Evolutionary conservation across 1,140 invertebrate genomes (phyloP).

Genomic region (Rhysida immarginata): DNA sequence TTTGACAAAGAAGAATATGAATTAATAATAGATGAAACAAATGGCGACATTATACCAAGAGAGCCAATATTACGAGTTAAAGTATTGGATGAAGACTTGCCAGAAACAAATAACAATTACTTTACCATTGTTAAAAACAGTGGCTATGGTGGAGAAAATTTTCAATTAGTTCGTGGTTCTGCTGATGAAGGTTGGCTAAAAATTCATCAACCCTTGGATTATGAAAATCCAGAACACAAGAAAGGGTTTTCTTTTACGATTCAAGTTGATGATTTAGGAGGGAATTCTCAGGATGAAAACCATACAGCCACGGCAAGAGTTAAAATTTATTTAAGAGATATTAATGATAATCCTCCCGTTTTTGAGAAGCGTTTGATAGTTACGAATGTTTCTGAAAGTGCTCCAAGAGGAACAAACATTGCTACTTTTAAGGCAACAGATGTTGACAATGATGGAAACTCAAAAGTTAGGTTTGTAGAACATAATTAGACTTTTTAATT

Average conservation of each 20-base stretch:
- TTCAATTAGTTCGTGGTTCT: neutral
- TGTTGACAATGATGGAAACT: conserved; percentile 26
- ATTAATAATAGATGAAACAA: conserved; percentile 27
- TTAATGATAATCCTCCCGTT: conserved; percentile 79
- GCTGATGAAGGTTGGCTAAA: neutral
- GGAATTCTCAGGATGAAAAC: conserved; percentile 13
- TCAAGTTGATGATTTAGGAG: conserved; percentile 30
- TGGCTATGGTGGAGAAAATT: conserved; percentile 6
- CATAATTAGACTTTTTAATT: too few species aligned
- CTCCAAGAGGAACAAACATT: conserved; percentile 22
- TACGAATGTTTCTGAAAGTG: conserved; percentile 23
- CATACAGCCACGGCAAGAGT: conserved; percentile 38
- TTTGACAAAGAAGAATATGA: conserved; percentile 29
- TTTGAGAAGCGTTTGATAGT: conserved; percentile 39
- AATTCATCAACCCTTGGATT: conserved; percentile 25
- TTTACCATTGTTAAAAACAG: conserved; percentile 17
- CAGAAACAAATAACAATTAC: conserved; percentile 13
- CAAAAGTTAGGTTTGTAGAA: conserved; percentile 20
- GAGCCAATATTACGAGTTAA: conserved; percentile 1
- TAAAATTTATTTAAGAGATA: conserved; percentile 57
- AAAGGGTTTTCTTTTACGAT: conserved; percentile 30
- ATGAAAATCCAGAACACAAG: conserved; percentile 28
- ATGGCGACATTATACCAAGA: neutral
- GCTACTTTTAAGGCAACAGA: conserved; percentile 26
- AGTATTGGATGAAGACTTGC: conserved; percentile 9